Percentiles rank a stretch among this genome's conserved stretches.
Conservation (phyloP, 2,888 invertebrate genomes). For the Phasia obesa region DNA sequence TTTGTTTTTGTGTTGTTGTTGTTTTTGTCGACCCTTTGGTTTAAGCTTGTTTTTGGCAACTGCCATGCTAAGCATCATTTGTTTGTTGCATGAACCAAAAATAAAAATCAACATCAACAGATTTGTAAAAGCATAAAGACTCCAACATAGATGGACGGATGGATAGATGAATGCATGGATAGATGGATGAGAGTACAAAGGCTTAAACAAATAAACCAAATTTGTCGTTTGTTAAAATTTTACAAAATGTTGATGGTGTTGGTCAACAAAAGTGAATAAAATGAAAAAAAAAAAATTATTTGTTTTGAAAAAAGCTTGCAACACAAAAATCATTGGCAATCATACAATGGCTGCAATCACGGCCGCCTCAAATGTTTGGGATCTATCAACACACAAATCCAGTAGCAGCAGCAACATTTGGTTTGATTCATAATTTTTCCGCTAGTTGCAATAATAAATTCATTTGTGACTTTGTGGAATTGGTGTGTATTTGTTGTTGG, state of each 20-base stretch:
- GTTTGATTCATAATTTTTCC: slow-evolving; percentile 67
- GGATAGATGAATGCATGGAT: slow-evolving; percentile 1
- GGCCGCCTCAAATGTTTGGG: slow-evolving; percentile 25
- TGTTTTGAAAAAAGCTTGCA: background rate
- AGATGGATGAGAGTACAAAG: slow-evolving; percentile 28
- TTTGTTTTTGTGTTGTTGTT: slow-evolving; percentile 22
- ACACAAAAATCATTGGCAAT: slow-evolving; percentile 37
- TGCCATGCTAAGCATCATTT: slow-evolving; percentile 49
- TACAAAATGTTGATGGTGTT: slow-evolving; percentile 53
- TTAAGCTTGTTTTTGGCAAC: slow-evolving; percentile 49
- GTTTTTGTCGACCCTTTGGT: slow-evolving; percentile 34
- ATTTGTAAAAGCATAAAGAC: slow-evolving; percentile 32
- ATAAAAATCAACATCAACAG: slow-evolving; percentile 33
- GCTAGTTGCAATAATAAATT: slow-evolving; percentile 77
- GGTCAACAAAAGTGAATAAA: slow-evolving; percentile 40
- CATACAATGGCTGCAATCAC: slow-evolving; percentile 60
- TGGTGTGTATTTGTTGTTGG: slow-evolving; percentile 48
- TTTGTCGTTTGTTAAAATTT: slow-evolving; percentile 66
- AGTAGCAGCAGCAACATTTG: slow-evolving; percentile 22
- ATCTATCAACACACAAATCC: background rate
- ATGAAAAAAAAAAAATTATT: no score
- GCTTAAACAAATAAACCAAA: slow-evolving; percentile 68
- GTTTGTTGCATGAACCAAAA: slow-evolving; percentile 48
- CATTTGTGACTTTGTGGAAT: slow-evolving; percentile 72
- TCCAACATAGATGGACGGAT: background rate